Percentiles rank a stretch among this genome's conserved stretches.
phyloP scores from a whole-genome alignment of 2,797 vertebrate genomes.

The Yasuhikotakia modesta region DNA sequence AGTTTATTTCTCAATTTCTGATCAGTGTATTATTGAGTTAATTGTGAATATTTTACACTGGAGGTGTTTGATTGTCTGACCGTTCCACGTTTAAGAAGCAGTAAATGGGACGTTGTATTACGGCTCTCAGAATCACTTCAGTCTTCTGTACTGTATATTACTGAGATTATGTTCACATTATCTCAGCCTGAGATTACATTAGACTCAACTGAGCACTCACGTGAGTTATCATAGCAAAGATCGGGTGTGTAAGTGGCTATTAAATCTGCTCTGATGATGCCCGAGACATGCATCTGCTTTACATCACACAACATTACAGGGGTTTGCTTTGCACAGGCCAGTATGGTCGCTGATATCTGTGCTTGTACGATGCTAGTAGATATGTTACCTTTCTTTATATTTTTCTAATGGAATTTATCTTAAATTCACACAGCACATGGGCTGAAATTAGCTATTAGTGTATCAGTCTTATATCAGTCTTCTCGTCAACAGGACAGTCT shows the following conservation, averaged over 20 bases:
- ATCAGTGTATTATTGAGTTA: not conserved
- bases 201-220: not conserved
- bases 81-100: not conserved
- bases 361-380: not conserved
- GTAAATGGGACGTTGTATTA: not conserved
- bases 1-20: not conserved
- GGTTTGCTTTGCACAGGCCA: not conserved
- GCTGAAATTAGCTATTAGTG: too few relatives aligned
- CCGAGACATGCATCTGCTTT: not conserved
- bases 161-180: not conserved
- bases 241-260: slow-evolving; percentile 6
- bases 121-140: not conserved
- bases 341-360: slow-evolving; percentile 15
- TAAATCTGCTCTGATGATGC: slow-evolving; percentile 14
- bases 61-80: not conserved
- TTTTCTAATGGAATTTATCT: slow-evolving; percentile 41
- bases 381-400: slow-evolving; percentile 33
- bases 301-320: slow-evolving; percentile 22
- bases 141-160: not conserved
- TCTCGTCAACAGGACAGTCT: not conserved
- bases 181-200: slow-evolving; percentile 8
- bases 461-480: too few relatives aligned
- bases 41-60: not conserved
- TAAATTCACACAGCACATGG: slow-evolving; percentile 17
- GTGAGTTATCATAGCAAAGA: slow-evolving; percentile 15